Evolutionary conservation across 2,888 invertebrate genomes (phyloP).

Genomic region (Octodonta nipae): DNA sequence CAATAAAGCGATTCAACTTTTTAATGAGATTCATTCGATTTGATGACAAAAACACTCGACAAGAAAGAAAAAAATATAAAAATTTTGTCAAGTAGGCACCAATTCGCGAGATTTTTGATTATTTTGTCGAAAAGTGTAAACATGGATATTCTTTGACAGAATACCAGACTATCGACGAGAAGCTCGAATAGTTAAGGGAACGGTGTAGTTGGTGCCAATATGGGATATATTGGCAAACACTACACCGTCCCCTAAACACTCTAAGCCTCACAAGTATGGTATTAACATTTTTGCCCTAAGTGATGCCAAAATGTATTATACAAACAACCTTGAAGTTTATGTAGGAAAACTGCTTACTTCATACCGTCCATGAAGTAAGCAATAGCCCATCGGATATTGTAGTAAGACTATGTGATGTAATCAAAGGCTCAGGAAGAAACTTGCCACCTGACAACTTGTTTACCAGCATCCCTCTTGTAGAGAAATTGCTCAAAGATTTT

Average conservation of each 20-base stretch:
- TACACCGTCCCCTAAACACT: no score
- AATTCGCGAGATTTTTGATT: background rate
- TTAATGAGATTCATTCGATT: background rate
- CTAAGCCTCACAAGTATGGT: background rate
- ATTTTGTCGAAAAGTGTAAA: background rate
- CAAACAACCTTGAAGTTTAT: background rate
- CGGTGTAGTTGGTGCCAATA: background rate
- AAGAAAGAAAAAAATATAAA: constrained; percentile 4
- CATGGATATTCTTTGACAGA: background rate
- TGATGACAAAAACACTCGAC: constrained; percentile 6
- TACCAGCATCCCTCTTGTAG: background rate
- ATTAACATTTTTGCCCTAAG: background rate
- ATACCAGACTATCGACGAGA: background rate
- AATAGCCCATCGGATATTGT: background rate
- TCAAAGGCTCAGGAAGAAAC: background rate
- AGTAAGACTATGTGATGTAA: no score
- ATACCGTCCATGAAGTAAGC: background rate
- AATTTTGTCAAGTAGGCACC: background rate
- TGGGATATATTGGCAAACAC: no score
- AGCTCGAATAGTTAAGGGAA: background rate
- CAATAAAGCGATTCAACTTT: constrained; percentile 5
- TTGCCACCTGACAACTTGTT: background rate
- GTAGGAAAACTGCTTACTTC: background rate
- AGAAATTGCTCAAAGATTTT: constrained; percentile 1
- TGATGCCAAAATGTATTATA: background rate